A percentile compares a stretch with the other conserved stretches of the same genome.
Conservation (phyloP, 2,888 invertebrate genomes). For the Apamea sordens region DNA sequence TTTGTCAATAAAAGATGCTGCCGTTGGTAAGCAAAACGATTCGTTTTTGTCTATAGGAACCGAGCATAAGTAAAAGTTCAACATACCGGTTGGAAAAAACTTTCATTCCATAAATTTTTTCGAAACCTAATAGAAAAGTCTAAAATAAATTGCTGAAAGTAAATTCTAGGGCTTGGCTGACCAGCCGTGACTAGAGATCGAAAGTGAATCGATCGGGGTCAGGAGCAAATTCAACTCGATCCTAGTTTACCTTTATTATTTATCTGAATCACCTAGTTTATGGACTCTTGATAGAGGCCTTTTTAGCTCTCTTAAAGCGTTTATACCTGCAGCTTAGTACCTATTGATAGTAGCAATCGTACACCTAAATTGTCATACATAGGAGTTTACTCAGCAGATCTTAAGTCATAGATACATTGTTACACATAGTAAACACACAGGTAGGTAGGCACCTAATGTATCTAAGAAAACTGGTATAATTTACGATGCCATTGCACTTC, state of each 20-base stretch:
- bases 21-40: not conserved
- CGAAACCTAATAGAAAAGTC: not conserved
- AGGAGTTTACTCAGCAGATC: not conserved
- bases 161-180: conserved; percentile 15
- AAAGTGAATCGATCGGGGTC: conserved; percentile 45
- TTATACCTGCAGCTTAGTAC: not conserved
- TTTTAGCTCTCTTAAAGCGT: not conserved
- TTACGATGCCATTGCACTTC: conserved; percentile 81
- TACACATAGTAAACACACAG: conserved; percentile 3
- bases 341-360: not conserved
- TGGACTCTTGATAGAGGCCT: conserved; percentile 3
- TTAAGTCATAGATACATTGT: conserved; percentile 17
- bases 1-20: not conserved
- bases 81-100: not conserved
- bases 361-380: not conserved
- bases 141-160: conserved; percentile 13
- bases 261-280: conserved; percentile 16
- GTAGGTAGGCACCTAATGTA: conserved; percentile 32
- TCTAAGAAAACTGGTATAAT: conserved; percentile 68
- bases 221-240: conserved; percentile 12
- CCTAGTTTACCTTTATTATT: conserved; percentile 31
- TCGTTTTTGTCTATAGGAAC: not conserved
- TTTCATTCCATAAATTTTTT: not conserved
- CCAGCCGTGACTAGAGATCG: conserved; percentile 30
- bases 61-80: not conserved